Percentiles rank a stretch among this genome's conserved stretches.
These are phyloP conservation scores for Sorex maritimensis DNA, from an alignment of 2,797 vertebrate species.

Conservation along the genomic window DNA sequence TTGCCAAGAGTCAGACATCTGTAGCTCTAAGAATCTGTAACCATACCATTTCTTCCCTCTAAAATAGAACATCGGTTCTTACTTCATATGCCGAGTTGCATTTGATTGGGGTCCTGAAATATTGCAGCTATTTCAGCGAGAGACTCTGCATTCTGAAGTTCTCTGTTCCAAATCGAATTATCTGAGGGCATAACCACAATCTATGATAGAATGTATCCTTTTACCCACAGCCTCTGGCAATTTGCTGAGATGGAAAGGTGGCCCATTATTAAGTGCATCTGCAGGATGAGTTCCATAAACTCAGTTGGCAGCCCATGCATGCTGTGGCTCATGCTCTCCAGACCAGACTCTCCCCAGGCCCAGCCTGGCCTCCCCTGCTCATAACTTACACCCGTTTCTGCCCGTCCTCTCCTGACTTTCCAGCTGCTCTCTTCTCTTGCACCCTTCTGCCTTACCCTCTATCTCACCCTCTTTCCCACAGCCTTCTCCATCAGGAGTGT, in stretches of 20 bases:
- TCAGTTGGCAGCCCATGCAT: conserved; percentile 77
- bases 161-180: conserved; percentile 77
- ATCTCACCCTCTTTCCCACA: conserved; percentile 47
- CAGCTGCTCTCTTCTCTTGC: conserved; percentile 55
- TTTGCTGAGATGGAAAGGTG: conserved; percentile 77
- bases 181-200: conserved; percentile 68
- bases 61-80: background rate
- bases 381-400: conserved; percentile 77
- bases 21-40: background rate
- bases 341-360: conserved; percentile 53
- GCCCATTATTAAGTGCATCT: conserved; percentile 78
- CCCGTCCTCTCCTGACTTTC: conserved; percentile 37
- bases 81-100: conserved; percentile 25
- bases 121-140: conserved; percentile 47
- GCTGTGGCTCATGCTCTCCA: conserved; percentile 63
- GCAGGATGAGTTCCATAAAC: conserved; percentile 74
- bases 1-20: background rate
- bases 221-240: conserved; percentile 74
- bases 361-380: conserved; percentile 37
- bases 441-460: conserved; percentile 31
- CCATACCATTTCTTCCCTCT: background rate
- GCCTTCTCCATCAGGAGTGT: conserved; percentile 56
- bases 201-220: conserved; percentile 65
- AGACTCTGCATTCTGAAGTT: conserved; percentile 28
- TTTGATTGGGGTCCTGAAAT: conserved; percentile 50